Evolutionary conservation across 2,113 vertebrate species (phyloP).

Genomic region (Centrocercus urophasianus): DNA sequence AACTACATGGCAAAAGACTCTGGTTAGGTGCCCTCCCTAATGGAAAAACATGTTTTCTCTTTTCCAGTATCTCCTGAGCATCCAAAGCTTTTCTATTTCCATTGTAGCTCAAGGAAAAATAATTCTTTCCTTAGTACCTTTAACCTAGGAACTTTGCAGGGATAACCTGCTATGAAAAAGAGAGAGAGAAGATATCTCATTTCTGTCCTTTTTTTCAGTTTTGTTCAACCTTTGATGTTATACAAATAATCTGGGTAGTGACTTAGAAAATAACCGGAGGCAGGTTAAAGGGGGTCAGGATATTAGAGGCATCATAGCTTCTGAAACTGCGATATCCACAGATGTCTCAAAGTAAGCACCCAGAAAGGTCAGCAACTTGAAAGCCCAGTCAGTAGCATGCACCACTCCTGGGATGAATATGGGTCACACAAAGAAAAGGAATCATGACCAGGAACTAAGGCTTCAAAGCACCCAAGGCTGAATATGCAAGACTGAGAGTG

Average conservation of each 20-base stretch:
- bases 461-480: neutral
- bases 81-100: constrained; percentile 3
- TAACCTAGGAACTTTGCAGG: neutral
- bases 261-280: neutral
- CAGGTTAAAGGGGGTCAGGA: neutral
- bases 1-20: neutral
- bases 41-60: constrained; percentile 16
- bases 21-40: neutral
- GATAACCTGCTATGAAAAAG: neutral
- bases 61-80: constrained; percentile 25
- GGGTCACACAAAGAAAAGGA: neutral
- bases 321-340: neutral
- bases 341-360: neutral
- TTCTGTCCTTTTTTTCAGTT: neutral
- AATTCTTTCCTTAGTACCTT: neutral
- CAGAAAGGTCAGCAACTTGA: neutral
- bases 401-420: neutral
- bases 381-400: neutral
- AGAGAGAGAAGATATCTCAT: neutral
- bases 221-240: neutral
- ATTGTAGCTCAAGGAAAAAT: neutral
- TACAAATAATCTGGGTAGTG: neutral
- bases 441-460: neutral
- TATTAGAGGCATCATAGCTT: neutral
- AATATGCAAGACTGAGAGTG: neutral